These are phyloP conservation scores for Dendrolimus houi DNA, from an alignment of 2,888 invertebrate genomes.

Conservation along the genomic window DNA sequence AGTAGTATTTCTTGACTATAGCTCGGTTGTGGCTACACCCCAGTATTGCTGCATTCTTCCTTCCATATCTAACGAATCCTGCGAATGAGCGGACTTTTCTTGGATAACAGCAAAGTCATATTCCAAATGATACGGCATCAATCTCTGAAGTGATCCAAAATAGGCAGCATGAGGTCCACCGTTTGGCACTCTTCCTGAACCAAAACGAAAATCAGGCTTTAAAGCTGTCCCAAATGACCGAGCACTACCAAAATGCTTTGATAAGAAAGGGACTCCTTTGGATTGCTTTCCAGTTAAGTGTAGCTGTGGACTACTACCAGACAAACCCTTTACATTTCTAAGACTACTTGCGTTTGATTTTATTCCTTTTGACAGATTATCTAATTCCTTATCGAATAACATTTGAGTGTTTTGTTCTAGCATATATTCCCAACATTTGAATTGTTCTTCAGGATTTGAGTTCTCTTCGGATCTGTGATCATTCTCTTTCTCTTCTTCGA, in stretches of 20 bases:
- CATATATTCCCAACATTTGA: constrained; percentile 96
- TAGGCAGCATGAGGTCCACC: constrained; percentile 92
- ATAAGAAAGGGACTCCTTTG: constrained; percentile 74
- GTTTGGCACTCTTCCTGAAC: constrained; percentile 77
- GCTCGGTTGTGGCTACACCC: constrained; percentile 92
- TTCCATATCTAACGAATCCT: constrained; percentile 88
- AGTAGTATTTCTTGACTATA: constrained; percentile 59
- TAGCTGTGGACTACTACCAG: constrained; percentile 83
- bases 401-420: constrained; percentile 92
- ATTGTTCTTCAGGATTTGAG: constrained; percentile 87
- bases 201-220: constrained; percentile 76
- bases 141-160: constrained; percentile 88
- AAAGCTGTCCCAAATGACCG: constrained; percentile 83
- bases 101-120: constrained; percentile 90
- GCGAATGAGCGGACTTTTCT: constrained; percentile 79
- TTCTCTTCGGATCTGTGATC: constrained; percentile 53
- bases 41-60: constrained; percentile 92
- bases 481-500: constrained; percentile 79
- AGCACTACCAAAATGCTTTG: constrained; percentile 87
- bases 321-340: constrained; percentile 78
- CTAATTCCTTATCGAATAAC: constrained; percentile 90
- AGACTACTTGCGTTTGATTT: constrained; percentile 70
- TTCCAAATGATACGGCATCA: constrained; percentile 88
- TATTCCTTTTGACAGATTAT: constrained; percentile 83
- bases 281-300: constrained; percentile 58